These are phyloP conservation scores for Phyllotreta striolata DNA, from an alignment of 2,888 invertebrate species.

Conservation along the genomic window DNA sequence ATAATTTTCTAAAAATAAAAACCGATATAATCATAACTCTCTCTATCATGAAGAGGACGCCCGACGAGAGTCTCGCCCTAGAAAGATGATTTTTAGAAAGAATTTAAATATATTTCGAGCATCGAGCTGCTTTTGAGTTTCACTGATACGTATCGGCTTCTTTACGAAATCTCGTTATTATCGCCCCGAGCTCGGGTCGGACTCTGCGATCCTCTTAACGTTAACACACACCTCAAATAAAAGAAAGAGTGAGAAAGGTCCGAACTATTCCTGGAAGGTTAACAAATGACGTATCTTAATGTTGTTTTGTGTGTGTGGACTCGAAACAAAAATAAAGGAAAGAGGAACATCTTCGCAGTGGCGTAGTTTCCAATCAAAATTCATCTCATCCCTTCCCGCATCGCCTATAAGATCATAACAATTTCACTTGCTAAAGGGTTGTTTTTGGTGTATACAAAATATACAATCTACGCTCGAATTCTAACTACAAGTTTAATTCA, in stretches of 20 bases:
- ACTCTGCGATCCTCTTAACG: conserved; percentile 32
- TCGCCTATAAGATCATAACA: too few relatives aligned
- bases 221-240: conserved; percentile 36
- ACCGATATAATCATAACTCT: conserved; percentile 25
- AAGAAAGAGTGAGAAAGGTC: conserved; percentile 37
- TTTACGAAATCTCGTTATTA: conserved; percentile 39
- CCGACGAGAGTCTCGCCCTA: conserved; percentile 6
- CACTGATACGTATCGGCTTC: conserved; percentile 34
- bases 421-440: too few relatives aligned
- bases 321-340: conserved; percentile 29
- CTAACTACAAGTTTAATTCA: too few relatives aligned
- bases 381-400: too few relatives aligned
- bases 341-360: conserved; percentile 25
- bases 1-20: conserved; percentile 25
- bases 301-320: conserved; percentile 30
- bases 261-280: conserved; percentile 38
- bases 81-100: conserved; percentile 22
- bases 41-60: background rate
- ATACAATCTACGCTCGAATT: too few relatives aligned
- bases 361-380: background rate
- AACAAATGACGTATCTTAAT: conserved; percentile 35
- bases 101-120: conserved; percentile 29
- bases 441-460: too few relatives aligned
- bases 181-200: conserved; percentile 34
- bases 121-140: conserved; percentile 29